phyloP scores from a whole-genome alignment of 2,113 vertebrate genomes.

The Plecotus auritus region DNA sequence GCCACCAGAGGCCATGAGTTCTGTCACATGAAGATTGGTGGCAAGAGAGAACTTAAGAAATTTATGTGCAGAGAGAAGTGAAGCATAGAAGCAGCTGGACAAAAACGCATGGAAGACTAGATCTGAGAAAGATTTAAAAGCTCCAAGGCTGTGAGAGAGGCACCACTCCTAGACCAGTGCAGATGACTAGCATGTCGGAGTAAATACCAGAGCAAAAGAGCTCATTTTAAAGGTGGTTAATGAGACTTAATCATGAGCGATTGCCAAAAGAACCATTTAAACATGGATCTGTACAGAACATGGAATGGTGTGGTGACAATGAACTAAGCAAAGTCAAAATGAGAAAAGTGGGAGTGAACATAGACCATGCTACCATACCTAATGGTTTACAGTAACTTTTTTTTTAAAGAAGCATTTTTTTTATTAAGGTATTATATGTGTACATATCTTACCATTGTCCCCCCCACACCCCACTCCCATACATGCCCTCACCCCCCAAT shows the following conservation, averaged over 20 bases:
- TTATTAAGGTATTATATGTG: no score
- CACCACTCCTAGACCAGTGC: background rate
- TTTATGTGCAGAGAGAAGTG: background rate
- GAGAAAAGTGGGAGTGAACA: background rate
- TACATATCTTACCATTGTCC: no score
- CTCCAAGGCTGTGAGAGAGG: background rate
- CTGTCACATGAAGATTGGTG: background rate
- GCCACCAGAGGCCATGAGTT: background rate
- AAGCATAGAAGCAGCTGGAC: background rate
- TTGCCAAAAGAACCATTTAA: background rate
- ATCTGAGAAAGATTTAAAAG: background rate
- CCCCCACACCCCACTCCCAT: no score
- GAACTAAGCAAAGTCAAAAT: background rate
- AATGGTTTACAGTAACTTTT: background rate
- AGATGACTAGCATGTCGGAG: background rate
- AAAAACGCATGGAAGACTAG: background rate
- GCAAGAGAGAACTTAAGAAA: background rate
- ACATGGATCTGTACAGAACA: background rate
- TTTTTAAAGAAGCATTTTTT: no score
- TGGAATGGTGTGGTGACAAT: background rate
- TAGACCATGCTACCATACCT: background rate
- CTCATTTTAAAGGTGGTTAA: background rate
- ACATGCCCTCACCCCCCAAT: no score
- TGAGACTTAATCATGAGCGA: background rate
- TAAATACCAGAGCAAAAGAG: background rate